Conservation (phyloP, 2,797 vertebrate species). For the Coracias cyanogaster region DNA sequence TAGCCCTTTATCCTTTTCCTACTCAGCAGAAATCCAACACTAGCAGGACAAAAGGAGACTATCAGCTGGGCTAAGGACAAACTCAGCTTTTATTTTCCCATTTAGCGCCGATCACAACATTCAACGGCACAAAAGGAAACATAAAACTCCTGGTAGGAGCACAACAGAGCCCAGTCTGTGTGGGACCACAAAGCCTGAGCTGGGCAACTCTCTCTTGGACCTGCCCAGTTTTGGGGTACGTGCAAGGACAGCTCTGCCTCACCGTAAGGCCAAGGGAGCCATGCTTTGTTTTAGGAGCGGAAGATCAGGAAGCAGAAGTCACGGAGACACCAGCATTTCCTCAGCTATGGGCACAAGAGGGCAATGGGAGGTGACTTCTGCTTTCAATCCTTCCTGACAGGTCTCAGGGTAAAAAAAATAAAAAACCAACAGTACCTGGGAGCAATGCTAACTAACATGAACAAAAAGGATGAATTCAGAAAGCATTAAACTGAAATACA, state of each 20-base stretch:
- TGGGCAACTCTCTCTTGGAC: neutral
- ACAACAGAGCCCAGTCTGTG: fast-evolving
- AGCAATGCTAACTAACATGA: neutral
- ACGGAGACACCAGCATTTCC: no score
- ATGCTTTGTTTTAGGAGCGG: fast-evolving
- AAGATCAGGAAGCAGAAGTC: neutral
- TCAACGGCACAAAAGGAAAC: neutral
- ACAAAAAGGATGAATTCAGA: neutral
- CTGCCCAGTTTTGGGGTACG: fast-evolving
- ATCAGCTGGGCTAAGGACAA: neutral
- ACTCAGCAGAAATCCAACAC: neutral
- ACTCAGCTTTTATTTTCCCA: neutral
- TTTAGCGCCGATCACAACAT: neutral
- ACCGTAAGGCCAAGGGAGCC: neutral
- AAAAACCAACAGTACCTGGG: neutral
- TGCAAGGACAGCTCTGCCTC: neutral
- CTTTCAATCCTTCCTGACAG: neutral
- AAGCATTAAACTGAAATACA: neutral
- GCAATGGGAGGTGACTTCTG: neutral
- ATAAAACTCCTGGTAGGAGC: fast-evolving
- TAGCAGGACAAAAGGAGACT: neutral
- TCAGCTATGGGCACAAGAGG: neutral
- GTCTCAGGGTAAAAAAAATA: neutral
- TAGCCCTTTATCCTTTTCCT: neutral
- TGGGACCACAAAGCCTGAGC: fast-evolving